phyloP scores from a whole-genome alignment of 2,888 invertebrate species.

The Temnothorax unifasciatus region DNA sequence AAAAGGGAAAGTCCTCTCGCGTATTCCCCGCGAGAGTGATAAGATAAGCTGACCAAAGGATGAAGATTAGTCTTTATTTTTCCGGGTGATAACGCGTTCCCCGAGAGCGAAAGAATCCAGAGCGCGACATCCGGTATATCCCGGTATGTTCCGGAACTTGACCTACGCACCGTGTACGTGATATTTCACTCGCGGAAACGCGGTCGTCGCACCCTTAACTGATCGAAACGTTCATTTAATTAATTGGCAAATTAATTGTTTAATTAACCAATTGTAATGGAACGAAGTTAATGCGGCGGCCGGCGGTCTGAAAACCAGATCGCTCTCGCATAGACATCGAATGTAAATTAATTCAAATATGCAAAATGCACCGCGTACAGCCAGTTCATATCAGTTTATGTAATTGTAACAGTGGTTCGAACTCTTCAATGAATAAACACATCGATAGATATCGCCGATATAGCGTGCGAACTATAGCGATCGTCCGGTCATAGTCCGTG shows the following conservation, averaged over 20 bases:
- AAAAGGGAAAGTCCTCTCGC: conserved; percentile 20
- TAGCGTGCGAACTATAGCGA: neutral
- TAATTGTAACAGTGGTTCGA: conserved; percentile 1
- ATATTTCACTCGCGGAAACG: neutral
- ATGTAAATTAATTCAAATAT: conserved; percentile 18
- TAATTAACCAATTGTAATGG: neutral
- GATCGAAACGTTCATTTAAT: neutral
- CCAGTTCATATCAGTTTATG: neutral
- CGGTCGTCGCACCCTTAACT: neutral
- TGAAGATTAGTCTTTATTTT: conserved; percentile 49
- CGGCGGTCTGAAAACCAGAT: neutral
- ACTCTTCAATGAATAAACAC: neutral
- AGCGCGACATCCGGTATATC: conserved; percentile 19
- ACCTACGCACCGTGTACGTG: neutral
- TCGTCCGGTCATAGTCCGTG: conserved; percentile 3
- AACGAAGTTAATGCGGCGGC: neutral
- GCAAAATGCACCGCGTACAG: too few relatives aligned
- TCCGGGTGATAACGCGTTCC: conserved; percentile 14
- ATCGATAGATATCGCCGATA: neutral
- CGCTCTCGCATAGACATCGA: too few relatives aligned
- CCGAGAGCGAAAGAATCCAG: neutral
- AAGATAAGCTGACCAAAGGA: conserved; percentile 62
- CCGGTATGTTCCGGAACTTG: conserved; percentile 3
- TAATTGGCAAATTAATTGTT: neutral
- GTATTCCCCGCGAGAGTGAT: conserved; percentile 36